Evolutionary conservation across 2,113 vertebrate genomes (phyloP).

Genomic region (Aplodontia rufa): DNA sequence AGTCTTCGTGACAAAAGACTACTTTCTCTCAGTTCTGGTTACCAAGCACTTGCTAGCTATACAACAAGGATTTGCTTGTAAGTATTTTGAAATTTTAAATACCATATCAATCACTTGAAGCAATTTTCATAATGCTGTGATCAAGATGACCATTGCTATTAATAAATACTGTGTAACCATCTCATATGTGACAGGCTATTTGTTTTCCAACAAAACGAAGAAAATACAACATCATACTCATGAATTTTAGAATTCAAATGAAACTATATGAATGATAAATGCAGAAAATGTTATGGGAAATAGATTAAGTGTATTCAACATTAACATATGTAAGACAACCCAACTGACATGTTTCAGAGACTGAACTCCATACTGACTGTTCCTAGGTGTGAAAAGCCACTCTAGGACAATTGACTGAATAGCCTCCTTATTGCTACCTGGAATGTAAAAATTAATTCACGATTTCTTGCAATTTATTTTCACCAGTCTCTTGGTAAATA

Average conservation of each 20-base stretch:
- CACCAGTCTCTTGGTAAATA: conserved; percentile 69
- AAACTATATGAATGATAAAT: background rate
- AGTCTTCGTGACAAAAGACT: background rate
- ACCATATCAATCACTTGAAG: background rate
- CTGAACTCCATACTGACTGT: background rate
- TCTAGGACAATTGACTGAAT: background rate
- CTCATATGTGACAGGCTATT: background rate
- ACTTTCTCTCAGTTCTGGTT: background rate
- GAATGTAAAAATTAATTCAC: background rate
- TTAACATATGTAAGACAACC: background rate
- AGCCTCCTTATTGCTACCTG: background rate
- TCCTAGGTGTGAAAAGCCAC: background rate
- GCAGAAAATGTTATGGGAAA: background rate
- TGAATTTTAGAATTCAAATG: conserved; percentile 8
- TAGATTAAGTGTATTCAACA: background rate
- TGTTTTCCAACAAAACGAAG: conserved; percentile 7
- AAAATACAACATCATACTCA: background rate
- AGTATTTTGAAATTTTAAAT: conserved; percentile 34
- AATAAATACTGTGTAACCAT: background rate
- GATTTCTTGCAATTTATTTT: conserved; percentile 53
- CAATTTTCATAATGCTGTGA: background rate
- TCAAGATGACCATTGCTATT: background rate
- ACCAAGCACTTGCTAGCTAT: background rate
- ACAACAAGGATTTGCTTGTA: background rate
- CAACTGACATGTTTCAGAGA: background rate